phyloP scores from a whole-genome alignment of 92 coral and sea anemone species.

The Phenganax marumi region DNA sequence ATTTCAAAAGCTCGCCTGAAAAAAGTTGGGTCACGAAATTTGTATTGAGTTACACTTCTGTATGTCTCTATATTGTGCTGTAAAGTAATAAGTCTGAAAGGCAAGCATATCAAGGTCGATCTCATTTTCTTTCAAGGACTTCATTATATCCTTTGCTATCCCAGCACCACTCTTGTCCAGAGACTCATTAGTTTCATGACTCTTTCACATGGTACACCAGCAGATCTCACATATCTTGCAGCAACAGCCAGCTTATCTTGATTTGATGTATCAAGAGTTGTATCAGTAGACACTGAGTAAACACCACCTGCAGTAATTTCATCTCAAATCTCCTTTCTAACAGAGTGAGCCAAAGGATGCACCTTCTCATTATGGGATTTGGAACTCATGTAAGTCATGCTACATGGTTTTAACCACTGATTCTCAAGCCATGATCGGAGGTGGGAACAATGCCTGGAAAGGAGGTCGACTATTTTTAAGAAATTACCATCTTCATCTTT shows the following conservation, averaged over 20 bases:
- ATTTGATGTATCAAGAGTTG: slow-evolving; percentile 5
- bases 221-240: not conserved
- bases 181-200: slow-evolving; percentile 1
- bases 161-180: slow-evolving; percentile 14
- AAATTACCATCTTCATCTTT: slow-evolving; percentile 25
- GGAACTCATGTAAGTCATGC: slow-evolving; percentile 12
- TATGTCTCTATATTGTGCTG: too few relatives aligned
- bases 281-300: slow-evolving; percentile 1
- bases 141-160: slow-evolving; percentile 1
- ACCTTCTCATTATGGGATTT: slow-evolving; percentile 29
- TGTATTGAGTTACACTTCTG: too few relatives aligned
- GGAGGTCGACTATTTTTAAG: slow-evolving; percentile 3
- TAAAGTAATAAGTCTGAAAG: slow-evolving; percentile 6
- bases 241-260: slow-evolving; percentile 10
- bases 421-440: slow-evolving; percentile 13
- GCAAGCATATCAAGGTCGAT: slow-evolving; percentile 4
- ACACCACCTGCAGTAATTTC: not conserved
- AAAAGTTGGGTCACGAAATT: too few relatives aligned
- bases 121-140: slow-evolving; percentile 2
- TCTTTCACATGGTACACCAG: not conserved
- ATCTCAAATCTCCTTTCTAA: not conserved
- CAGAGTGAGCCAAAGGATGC: not conserved
- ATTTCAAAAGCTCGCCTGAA: too few relatives aligned
- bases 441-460: slow-evolving; percentile 21
- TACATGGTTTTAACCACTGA: slow-evolving; percentile 18